These are phyloP conservation scores for Chaetophractus vellerosus DNA, from an alignment of 2,797 vertebrate species.

Conservation along the genomic window DNA sequence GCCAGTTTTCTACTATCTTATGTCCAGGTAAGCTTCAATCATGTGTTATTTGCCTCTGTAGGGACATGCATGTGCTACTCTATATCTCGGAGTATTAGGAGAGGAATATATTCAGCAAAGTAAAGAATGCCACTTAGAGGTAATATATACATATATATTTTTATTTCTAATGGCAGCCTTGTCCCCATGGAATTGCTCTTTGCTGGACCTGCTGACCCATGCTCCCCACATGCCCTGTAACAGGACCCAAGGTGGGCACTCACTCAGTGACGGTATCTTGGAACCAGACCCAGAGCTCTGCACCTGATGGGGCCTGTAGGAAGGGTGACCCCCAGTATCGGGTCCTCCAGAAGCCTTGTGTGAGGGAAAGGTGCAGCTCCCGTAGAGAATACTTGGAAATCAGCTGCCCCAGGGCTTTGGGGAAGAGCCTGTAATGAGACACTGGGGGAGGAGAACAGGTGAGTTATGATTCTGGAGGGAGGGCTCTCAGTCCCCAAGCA, in stretches of 20 bases:
- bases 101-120: background rate
- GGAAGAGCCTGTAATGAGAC: slow-evolving; percentile 98
- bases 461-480: background rate
- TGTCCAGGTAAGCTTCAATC: background rate
- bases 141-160: background rate
- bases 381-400: slow-evolving; percentile 96
- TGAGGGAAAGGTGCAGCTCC: slow-evolving; percentile 98
- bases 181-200: background rate
- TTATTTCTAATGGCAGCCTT: background rate
- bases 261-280: slow-evolving; percentile 95
- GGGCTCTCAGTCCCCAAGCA: background rate
- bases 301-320: slow-evolving; percentile 95
- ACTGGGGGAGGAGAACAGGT: slow-evolving; percentile 88
- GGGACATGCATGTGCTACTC: background rate
- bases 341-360: slow-evolving; percentile 98
- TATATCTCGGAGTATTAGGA: background rate
- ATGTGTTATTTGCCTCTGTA: background rate
- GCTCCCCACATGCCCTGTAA: background rate
- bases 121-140: slow-evolving; percentile 13
- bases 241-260: slow-evolving; percentile 86
- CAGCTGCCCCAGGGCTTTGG: slow-evolving; percentile 96
- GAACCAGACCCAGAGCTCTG: slow-evolving; percentile 99
- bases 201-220: background rate
- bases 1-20: slow-evolving; percentile 42
- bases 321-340: slow-evolving; percentile 96